phyloP scores from a whole-genome alignment of 2,113 vertebrate genomes.

The Empidonax traillii region DNA sequence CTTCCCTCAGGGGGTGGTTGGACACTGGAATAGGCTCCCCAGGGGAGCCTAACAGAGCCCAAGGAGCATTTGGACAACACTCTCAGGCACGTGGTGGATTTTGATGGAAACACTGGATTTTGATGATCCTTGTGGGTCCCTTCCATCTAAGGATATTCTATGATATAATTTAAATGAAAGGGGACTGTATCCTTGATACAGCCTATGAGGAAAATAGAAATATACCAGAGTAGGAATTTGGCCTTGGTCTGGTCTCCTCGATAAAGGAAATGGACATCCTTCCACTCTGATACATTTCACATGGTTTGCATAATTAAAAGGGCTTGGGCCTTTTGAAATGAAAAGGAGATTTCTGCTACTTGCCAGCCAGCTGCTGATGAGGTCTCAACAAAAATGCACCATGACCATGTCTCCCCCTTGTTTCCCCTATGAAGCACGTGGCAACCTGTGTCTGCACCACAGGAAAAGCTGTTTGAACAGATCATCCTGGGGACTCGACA shows the following conservation, averaged over 20 bases:
- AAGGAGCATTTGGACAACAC: not conserved
- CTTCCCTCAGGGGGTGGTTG: not conserved
- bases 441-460: slow-evolving; percentile 23
- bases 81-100: no score
- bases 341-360: not conserved
- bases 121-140: no score
- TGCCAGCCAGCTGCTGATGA: not conserved
- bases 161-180: not conserved
- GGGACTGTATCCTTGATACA: not conserved
- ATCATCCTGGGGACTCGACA: slow-evolving; percentile 15
- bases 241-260: not conserved
- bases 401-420: slow-evolving; percentile 22
- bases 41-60: no score
- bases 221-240: accelerated
- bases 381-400: slow-evolving; percentile 38
- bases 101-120: not conserved
- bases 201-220: not conserved
- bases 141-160: not conserved
- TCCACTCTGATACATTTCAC: not conserved
- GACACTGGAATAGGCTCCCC: not conserved
- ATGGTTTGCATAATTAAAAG: not conserved
- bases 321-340: not conserved
- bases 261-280: not conserved
- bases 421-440: not conserved
- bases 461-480: slow-evolving; percentile 33